Conservation (phyloP, 2,888 invertebrate genomes). For the Dynastes hyllus region DNA sequence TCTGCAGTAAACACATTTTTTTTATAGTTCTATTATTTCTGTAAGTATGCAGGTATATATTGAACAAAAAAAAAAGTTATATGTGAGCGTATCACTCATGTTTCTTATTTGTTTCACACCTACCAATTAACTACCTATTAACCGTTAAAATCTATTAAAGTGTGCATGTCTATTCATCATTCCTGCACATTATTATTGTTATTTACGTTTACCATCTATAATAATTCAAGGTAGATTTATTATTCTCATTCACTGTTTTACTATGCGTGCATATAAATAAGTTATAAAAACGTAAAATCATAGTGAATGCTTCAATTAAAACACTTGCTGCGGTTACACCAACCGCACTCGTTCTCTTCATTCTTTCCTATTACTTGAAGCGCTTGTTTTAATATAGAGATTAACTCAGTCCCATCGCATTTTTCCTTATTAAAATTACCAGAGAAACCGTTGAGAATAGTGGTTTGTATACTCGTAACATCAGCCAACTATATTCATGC, state of each 20-base stretch:
- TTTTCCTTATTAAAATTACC: conserved; percentile 11
- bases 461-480: neutral
- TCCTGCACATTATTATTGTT: too few relatives aligned
- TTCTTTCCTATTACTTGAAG: neutral
- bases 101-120: too few relatives aligned
- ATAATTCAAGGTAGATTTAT: too few relatives aligned
- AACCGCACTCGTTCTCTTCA: neutral
- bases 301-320: neutral
- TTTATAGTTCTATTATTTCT: too few relatives aligned
- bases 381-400: neutral
- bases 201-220: too few relatives aligned
- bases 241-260: neutral
- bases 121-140: too few relatives aligned
- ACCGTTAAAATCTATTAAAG: too few relatives aligned
- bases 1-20: too few relatives aligned
- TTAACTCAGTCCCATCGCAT: neutral
- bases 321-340: neutral
- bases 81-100: too few relatives aligned
- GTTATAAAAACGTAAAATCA: neutral
- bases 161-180: too few relatives aligned
- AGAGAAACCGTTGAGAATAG: conserved; percentile 10
- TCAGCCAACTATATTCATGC: neutral
- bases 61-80: too few relatives aligned
- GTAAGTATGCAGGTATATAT: too few relatives aligned
- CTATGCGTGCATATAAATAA: neutral